These are phyloP conservation scores for Heterochromis multidens DNA, from an alignment of 2,113 vertebrate genomes.

Conservation along the genomic window DNA sequence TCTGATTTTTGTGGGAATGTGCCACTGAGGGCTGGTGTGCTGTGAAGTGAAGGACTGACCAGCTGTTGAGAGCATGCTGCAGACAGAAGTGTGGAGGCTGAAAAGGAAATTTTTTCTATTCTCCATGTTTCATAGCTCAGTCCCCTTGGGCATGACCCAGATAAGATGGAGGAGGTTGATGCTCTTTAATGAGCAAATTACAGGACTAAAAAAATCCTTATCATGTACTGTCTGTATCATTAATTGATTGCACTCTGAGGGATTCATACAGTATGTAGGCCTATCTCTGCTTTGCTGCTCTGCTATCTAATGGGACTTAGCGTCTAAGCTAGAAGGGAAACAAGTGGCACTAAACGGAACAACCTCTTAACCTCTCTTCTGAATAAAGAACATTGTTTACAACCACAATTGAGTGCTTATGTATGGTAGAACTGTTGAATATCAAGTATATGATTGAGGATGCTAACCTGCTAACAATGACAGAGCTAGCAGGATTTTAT, in stretches of 20 bases:
- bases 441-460: not conserved
- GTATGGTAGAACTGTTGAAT: not conserved
- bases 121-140: not conserved
- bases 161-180: slow-evolving; percentile 1
- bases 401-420: not conserved
- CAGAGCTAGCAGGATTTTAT: not conserved
- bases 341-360: not conserved
- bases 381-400: not conserved
- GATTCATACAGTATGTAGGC: not conserved
- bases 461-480: not conserved
- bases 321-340: not conserved
- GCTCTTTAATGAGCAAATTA: slow-evolving; percentile 18
- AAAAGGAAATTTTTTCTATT: not conserved
- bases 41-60: slow-evolving; percentile 8
- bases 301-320: not conserved
- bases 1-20: slow-evolving; percentile 13
- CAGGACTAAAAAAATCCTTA: not conserved
- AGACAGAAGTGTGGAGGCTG: not conserved
- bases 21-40: not conserved
- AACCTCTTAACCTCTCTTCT: not conserved
- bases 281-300: not conserved
- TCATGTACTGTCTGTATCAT: not conserved
- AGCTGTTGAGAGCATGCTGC: slow-evolving; percentile 38
- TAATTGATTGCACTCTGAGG: not conserved
- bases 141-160: slow-evolving; percentile 25